Evolutionary conservation across 2,888 invertebrate species (phyloP), one percentile per base, ranked within the genome.

Genomic region (Andrena minutula): DNA sequence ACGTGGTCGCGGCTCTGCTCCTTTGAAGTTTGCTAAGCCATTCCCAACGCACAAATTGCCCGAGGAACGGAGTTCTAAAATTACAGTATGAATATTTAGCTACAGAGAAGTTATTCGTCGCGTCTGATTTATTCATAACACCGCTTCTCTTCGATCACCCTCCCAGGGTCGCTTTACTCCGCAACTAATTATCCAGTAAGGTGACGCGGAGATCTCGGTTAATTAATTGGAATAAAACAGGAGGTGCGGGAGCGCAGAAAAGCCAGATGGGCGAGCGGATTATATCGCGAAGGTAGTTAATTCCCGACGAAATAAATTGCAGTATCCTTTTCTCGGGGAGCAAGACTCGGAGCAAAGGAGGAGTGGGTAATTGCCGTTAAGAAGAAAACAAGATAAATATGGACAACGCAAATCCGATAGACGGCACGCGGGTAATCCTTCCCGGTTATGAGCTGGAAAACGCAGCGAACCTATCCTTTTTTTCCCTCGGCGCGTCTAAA

Each of bases 401-500:
- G 79, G 61, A 47, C 58, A 75, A 75, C 58, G 23, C 51, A 71
- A 71, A 65, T 64, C 61, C 69, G 41, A 79, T 69, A 49, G 49
- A n/a, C 32, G 30, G 20, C 70, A 56, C 23, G 4, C 56, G 12
- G 72, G 49, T 53, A 53, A 41, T 65, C 65, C 72, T 47, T 60
- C 72, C 30, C 56, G 0, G 32, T 23, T 53, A 61, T 7, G 12
- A 20, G 77, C 56, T 35, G 60, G 47, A 7, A 61, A 61, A 65
- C 49, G 65, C 35, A 20, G 41, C 41, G 41, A 30, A 63, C 12
- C 23, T 20, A 60, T 66, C 61, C 20, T n/a, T n/a, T 49, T 61
- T 51, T 66, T 78, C 23, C 28, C 41, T 28, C 74, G 66, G 66
- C 56, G 79, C 65, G 60, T 75, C 69, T 66, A 63, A 83, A 84